Conservation (phyloP, 1,140 invertebrate species). For the Pentalonia nigronervosa region DNA sequence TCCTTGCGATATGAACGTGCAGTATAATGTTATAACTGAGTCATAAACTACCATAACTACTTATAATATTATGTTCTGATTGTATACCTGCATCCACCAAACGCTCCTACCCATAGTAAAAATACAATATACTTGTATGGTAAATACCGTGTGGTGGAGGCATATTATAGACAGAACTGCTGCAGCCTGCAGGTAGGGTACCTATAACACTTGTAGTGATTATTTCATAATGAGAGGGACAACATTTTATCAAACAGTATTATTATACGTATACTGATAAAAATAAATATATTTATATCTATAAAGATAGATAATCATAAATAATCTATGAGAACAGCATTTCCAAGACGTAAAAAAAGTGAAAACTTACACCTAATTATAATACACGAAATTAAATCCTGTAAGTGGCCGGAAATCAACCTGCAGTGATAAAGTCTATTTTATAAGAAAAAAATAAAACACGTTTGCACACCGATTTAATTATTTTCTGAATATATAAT, state of each 20-base stretch:
- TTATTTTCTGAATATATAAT: neutral
- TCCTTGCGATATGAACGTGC: neutral
- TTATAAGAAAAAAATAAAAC: neutral
- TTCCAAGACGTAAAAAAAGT: neutral
- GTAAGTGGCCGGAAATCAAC: neutral
- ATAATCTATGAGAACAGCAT: neutral
- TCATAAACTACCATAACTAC: neutral
- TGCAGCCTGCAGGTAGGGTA: neutral
- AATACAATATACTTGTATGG: neutral
- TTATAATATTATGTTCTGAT: neutral
- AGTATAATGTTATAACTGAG: neutral
- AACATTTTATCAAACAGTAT: neutral
- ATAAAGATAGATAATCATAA: neutral
- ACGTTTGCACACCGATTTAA: neutral
- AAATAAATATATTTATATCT: neutral
- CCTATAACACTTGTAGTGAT: neutral
- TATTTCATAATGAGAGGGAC: neutral
- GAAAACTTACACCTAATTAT: neutral
- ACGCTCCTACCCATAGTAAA: neutral
- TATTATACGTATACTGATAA: neutral
- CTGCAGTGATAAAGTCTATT: neutral
- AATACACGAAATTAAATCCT: neutral
- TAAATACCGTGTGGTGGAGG: neutral
- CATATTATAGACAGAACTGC: neutral
- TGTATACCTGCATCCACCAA: neutral